Conservation (phyloP, 2,113 vertebrate species). For the Odocoileus hemionus region DNA sequence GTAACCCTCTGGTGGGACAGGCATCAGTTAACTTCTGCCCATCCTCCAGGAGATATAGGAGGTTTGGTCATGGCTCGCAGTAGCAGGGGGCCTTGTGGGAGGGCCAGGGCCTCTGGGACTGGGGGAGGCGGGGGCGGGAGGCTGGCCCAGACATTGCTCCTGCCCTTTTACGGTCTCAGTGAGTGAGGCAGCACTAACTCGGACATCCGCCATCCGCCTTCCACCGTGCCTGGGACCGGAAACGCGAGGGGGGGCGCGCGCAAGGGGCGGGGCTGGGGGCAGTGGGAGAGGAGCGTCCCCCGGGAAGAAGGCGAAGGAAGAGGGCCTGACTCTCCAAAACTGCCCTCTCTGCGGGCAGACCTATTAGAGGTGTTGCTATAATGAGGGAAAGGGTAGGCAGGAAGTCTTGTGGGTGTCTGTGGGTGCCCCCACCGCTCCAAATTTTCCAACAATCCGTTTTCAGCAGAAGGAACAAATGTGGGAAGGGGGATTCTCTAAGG, state of each 20-base stretch:
- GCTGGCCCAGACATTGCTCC: conserved; percentile 47
- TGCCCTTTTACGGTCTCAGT: conserved; percentile 74
- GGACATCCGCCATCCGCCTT: conserved; percentile 74
- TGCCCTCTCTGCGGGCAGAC: neutral
- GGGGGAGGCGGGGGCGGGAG: neutral
- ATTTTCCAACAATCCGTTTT: neutral
- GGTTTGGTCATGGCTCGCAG: neutral
- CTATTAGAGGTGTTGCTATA: neutral
- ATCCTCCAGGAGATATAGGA: neutral
- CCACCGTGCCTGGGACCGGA: conserved; percentile 64
- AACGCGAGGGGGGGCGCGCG: conserved; percentile 1
- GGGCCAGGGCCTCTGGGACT: neutral
- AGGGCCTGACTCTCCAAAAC: neutral
- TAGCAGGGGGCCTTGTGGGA: neutral
- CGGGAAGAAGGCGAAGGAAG: neutral
- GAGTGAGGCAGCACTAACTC: conserved; percentile 66
- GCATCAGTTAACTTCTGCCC: neutral
- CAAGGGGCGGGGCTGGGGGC: neutral
- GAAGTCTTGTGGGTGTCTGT: conserved; percentile 2
- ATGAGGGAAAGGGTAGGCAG: neutral
- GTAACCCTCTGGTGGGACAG: neutral
- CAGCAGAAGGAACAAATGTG: neutral
- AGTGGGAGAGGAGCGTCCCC: neutral
- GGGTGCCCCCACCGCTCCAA: neutral
- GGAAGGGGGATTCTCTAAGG: neutral